Evolutionary conservation across 2,797 vertebrate genomes (phyloP).

Genomic region (Macropus fuliginosus): DNA sequence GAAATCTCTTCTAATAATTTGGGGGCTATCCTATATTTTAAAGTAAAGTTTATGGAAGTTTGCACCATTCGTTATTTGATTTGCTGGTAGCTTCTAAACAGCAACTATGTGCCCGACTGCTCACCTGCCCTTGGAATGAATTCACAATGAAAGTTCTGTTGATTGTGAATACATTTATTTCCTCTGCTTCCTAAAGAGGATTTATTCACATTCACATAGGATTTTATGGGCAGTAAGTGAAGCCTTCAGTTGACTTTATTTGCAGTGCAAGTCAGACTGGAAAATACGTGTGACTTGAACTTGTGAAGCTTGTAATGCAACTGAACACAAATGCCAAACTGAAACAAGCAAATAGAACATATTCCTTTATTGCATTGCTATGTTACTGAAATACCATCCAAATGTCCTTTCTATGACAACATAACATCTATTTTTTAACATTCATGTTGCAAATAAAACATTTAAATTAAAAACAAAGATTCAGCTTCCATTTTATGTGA

Average conservation of each 20-base stretch:
- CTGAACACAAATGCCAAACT: conserved; percentile 53
- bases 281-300: conserved; percentile 52
- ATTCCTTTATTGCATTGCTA: conserved; percentile 67
- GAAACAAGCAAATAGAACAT: conserved; percentile 47
- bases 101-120: conserved; percentile 63
- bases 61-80: conserved; percentile 72
- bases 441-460: conserved; percentile 74
- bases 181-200: conserved; percentile 66
- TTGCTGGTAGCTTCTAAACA: conserved; percentile 62
- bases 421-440: conserved; percentile 69
- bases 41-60: conserved; percentile 81
- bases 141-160: conserved; percentile 80
- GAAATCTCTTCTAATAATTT: conserved; percentile 69
- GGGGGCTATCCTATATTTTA: conserved; percentile 58
- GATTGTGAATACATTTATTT: conserved; percentile 45
- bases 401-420: conserved; percentile 54
- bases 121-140: conserved; percentile 75
- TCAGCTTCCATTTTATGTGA: conserved; percentile 79
- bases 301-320: conserved; percentile 38
- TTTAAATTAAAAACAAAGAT: conserved; percentile 78
- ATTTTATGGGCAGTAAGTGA: conserved; percentile 70
- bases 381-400: conserved; percentile 31
- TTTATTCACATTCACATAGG: conserved; percentile 66
- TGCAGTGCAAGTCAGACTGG: conserved; percentile 70
- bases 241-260: conserved; percentile 68